Conservation (phyloP, 2,113 vertebrate species). For the Rhynchomys soricoides region DNA sequence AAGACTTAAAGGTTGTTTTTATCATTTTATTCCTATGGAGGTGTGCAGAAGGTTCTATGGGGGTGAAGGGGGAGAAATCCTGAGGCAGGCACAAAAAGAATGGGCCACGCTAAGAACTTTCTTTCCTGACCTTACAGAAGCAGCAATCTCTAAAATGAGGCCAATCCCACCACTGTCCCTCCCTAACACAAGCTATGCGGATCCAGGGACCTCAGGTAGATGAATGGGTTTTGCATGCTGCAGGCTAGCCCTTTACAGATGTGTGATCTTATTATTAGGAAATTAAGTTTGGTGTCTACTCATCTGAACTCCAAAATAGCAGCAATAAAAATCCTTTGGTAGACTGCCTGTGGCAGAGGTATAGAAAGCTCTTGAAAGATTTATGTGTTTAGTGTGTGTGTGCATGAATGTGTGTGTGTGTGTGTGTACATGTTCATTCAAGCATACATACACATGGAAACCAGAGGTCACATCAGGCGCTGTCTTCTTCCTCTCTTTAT, state of each 20-base stretch:
- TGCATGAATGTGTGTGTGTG: not conserved
- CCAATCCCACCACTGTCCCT: not conserved
- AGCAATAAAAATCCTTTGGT: conserved; percentile 39
- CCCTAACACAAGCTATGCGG: not conserved
- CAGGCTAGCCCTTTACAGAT: not conserved
- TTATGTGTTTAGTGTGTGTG: not conserved
- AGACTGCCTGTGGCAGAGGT: conserved; percentile 7
- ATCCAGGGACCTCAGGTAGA: not conserved
- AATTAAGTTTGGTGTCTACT: conserved; percentile 54
- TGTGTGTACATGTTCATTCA: not conserved
- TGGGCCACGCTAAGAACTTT: not conserved
- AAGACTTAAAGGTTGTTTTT: not conserved
- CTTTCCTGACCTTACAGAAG: not conserved
- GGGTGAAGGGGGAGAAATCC: not conserved
- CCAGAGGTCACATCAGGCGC: not conserved
- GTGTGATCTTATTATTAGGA: conserved; percentile 11
- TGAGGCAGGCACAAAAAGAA: not conserved
- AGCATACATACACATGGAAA: not conserved
- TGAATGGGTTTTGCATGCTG: not conserved
- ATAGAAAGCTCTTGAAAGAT: not conserved
- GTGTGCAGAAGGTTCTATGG: not conserved
- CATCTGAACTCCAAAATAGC: conserved; percentile 27
- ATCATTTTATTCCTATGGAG: not conserved
- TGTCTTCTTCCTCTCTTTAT: not conserved
- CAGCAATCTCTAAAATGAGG: not conserved